A percentile compares a stretch with the other conserved stretches of the same genome.
These are phyloP conservation scores for Tyto alba DNA, from an alignment of 2,113 vertebrate genomes.

Conservation along the genomic window DNA sequence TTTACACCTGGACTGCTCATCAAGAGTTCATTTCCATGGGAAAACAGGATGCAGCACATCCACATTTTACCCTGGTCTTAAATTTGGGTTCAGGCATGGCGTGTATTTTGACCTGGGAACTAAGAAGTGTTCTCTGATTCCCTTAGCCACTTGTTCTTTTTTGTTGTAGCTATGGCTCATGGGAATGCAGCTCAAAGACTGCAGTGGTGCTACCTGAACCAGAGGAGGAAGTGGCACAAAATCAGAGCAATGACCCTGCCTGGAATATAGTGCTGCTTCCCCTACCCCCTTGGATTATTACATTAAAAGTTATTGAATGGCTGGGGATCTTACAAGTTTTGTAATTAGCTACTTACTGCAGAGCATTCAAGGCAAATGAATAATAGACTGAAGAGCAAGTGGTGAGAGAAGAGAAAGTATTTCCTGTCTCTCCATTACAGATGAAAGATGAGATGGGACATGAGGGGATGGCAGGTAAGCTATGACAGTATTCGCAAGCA, in stretches of 20 bases:
- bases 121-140: not conserved
- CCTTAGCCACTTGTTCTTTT: not conserved
- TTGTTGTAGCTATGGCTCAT: not conserved
- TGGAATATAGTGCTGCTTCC: not conserved
- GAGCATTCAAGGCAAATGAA: not conserved
- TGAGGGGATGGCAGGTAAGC: not conserved
- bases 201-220: not conserved
- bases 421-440: rapidly evolving
- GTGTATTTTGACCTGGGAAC: not conserved
- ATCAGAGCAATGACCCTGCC: not conserved
- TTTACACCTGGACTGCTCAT: not conserved
- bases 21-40: not conserved
- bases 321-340: not conserved
- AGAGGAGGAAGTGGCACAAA: not conserved
- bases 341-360: not conserved
- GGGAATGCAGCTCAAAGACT: not conserved
- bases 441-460: not conserved
- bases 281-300: not conserved
- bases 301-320: not conserved
- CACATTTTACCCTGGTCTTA: not conserved
- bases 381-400: not conserved
- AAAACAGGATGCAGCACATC: not conserved
- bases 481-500: not conserved
- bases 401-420: not conserved
- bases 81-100: not conserved